Base-by-base conservation (phyloP, 2,888 invertebrate genomes). In the Tachina grossa region DNA sequence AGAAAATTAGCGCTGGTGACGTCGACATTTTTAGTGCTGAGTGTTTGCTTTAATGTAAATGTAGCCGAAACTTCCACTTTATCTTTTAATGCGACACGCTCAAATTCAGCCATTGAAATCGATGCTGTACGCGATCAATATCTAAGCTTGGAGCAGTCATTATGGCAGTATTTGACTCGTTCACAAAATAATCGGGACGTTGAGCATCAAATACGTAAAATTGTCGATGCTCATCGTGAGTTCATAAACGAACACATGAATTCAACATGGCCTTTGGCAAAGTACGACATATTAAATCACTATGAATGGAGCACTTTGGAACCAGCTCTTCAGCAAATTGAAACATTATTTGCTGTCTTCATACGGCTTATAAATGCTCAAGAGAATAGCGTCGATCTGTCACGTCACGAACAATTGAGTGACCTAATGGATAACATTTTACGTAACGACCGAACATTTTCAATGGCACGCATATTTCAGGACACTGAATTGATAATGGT, bases 351-450 rank as follows among this genome's bases (percentile, higher is more conserved):
- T 90, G 94, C 94, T 86, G 94, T 94, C 63, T 97, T 96, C 63
- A 53, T 31, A 31, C 65, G 61, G 13, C 19, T 79, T 16, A 16
- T 85, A 10, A 75, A 76, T 68, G 75, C 72, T 0, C 87, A 88
- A 11, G 85, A 87, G 22, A 63, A 90, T 90, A 81, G 93, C 91
- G 47, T 92, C 90, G 88, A 94, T 92, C 83, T 93, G 93, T 91
- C 83, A 72, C 77, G 93, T 68, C 91, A 93, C 82, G 93, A 93
- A 59, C 94, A 94, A 8, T 94, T 96, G 94, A 90, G 94, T 77
- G 95, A 96, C 91, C 92, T 97, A 85, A 94, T 95, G 0, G 94
- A 95, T 80, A 94, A 94, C 0, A 93, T 96, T 19, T 92, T 96
- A 68, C 93, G 94, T 88, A 96, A 96, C 89, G 94, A 91, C 66